These are phyloP conservation scores for Myocastor coypus DNA, from an alignment of 2,113 vertebrate genomes.

Conservation along the genomic window DNA sequence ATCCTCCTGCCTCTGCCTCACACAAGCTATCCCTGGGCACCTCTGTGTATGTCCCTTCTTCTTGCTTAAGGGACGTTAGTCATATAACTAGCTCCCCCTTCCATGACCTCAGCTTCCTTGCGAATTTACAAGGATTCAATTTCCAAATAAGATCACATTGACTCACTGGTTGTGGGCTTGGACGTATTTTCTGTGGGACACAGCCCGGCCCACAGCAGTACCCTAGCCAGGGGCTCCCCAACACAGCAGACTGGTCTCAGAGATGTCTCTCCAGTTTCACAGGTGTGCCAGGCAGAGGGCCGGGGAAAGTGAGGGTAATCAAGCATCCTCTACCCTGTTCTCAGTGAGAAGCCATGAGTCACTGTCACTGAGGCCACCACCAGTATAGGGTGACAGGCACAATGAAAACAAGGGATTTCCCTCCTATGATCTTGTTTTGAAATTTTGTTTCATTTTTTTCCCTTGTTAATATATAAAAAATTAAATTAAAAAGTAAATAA, in stretches of 20 bases:
- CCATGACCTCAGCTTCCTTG: not conserved
- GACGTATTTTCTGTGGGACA: not conserved
- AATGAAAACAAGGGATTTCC: not conserved
- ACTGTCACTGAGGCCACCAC: not conserved
- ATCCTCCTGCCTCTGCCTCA: not conserved
- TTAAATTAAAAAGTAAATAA: too few species aligned
- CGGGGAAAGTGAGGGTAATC: not conserved
- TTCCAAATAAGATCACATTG: not conserved
- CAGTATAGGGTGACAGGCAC: not conserved
- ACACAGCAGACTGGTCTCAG: not conserved
- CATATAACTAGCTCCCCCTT: not conserved
- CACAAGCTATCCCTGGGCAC: not conserved
- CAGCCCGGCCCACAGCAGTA: not conserved
- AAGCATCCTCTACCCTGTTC: not conserved
- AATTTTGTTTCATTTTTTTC: too few species aligned
- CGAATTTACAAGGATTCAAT: not conserved
- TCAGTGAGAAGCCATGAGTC: not conserved
- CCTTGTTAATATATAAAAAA: too few species aligned
- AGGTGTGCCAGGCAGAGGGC: too few species aligned
- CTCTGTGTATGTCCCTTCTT: not conserved
- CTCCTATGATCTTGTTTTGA: too few species aligned
- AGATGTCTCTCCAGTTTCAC: not conserved
- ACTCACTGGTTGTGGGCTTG: not conserved
- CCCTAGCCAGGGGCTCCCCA: not conserved
- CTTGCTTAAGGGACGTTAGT: not conserved